A percentile compares a stretch with the other conserved stretches of the same genome.
phyloP scores from a whole-genome alignment of 2,888 invertebrate genomes.

The Papilio elwesi region DNA sequence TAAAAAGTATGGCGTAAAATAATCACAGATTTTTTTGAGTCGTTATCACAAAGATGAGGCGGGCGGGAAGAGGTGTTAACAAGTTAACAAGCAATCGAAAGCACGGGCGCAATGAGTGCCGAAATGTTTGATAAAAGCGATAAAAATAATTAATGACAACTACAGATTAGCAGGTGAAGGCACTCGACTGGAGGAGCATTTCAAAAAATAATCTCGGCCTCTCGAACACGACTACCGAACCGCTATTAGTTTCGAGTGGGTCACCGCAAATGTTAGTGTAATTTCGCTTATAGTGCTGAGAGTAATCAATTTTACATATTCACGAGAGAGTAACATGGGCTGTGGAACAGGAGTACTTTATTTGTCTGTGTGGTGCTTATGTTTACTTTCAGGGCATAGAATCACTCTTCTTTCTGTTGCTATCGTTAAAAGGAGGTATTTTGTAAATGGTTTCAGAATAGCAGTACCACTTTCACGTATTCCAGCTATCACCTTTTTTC shows the following conservation, averaged over 20 bases:
- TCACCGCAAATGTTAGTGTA: slow-evolving; percentile 73
- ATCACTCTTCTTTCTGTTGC: too few species aligned
- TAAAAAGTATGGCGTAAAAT: background rate
- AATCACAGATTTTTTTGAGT: slow-evolving; percentile 30
- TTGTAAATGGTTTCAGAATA: too few species aligned
- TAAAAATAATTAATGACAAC: slow-evolving; percentile 84
- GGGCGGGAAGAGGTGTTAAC: too few species aligned
- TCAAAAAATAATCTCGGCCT: slow-evolving; percentile 82
- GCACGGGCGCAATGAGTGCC: slow-evolving; percentile 66
- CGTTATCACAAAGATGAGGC: slow-evolving; percentile 44
- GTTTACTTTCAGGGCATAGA: too few species aligned
- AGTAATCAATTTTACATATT: slow-evolving; percentile 43
- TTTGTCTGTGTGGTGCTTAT: slow-evolving; percentile 8
- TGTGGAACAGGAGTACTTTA: background rate
- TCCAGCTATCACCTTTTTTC: too few species aligned
- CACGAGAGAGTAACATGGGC: background rate
- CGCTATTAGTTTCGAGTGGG: slow-evolving; percentile 79
- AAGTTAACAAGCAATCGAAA: slow-evolving; percentile 65
- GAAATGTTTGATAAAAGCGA: slow-evolving; percentile 79
- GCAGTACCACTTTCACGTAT: too few species aligned
- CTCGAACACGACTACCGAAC: slow-evolving; percentile 75
- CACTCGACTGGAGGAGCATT: slow-evolving; percentile 82
- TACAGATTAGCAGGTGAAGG: slow-evolving; percentile 77
- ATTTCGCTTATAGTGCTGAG: slow-evolving; percentile 50
- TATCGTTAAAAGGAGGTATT: too few species aligned